These are phyloP conservation scores for Osmoderma eremita DNA, from an alignment of 2,888 invertebrate species.

Conservation along the genomic window DNA sequence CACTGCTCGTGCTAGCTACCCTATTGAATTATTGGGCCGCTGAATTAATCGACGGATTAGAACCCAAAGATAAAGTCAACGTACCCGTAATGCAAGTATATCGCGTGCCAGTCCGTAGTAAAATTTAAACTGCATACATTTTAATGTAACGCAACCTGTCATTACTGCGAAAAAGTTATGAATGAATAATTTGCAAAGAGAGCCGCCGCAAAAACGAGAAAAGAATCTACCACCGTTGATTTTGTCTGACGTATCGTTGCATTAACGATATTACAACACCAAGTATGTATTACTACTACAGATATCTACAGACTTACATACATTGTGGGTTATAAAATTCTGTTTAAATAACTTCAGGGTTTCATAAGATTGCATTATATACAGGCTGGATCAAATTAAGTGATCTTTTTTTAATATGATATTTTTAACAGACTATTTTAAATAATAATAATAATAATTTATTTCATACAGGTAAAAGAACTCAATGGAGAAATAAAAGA, in stretches of 20 bases:
- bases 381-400: no score
- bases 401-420: no score
- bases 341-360: no score
- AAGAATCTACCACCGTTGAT: not conserved
- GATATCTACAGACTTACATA: no score
- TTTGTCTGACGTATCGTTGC: not conserved
- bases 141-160: conserved; percentile 12
- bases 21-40: conserved; percentile 35
- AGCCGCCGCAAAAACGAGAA: conserved; percentile 3
- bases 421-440: no score
- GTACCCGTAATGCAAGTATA: conserved; percentile 32
- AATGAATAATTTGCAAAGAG: conserved; percentile 28
- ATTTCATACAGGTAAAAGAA: no score
- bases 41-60: conserved; percentile 30
- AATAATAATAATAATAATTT: no score
- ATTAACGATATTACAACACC: not conserved
- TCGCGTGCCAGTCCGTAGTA: conserved; percentile 28
- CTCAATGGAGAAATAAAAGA: no score
- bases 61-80: conserved; percentile 31
- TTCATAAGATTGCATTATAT: no score
- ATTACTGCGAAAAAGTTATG: conserved; percentile 23
- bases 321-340: no score
- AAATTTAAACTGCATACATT: conserved; percentile 21
- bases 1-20: conserved; percentile 23
- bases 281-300: no score